These are phyloP conservation scores for Astatoreochromis straeleni DNA, from an alignment of 2,113 vertebrate genomes.

Conservation along the genomic window DNA sequence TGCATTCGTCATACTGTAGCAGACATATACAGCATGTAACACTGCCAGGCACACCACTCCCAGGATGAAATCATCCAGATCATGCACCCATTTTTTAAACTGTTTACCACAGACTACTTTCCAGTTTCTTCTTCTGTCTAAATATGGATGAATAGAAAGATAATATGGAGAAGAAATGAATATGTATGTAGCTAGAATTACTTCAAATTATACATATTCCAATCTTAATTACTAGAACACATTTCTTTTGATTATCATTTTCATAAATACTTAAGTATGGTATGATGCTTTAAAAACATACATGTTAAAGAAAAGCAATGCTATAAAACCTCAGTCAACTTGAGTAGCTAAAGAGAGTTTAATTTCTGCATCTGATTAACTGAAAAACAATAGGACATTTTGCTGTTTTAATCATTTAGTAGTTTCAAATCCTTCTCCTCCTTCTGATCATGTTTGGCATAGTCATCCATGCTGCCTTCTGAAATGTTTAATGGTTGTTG, in stretches of 20 bases:
- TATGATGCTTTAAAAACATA: background rate
- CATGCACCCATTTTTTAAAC: background rate
- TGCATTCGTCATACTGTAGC: background rate
- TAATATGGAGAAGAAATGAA: background rate
- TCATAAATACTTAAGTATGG: background rate
- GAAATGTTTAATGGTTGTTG: background rate
- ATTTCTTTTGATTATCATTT: background rate
- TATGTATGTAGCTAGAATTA: background rate
- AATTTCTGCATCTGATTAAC: background rate
- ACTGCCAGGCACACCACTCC: conserved; percentile 20
- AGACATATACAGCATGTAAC: background rate
- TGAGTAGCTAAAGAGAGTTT: background rate
- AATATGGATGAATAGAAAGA: background rate
- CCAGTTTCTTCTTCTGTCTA: background rate
- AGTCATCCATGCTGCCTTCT: background rate
- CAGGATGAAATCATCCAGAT: conserved; percentile 21
- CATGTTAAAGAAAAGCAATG: background rate
- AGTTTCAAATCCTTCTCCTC: background rate
- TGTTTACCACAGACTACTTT: background rate
- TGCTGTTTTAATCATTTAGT: background rate
- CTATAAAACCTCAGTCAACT: background rate
- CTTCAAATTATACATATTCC: background rate
- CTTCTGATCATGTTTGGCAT: background rate
- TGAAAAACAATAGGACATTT: background rate
- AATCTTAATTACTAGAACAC: background rate